These are phyloP conservation scores for Leptinotarsa texana DNA, from an alignment of 1,140 invertebrate genomes.

Conservation along the genomic window DNA sequence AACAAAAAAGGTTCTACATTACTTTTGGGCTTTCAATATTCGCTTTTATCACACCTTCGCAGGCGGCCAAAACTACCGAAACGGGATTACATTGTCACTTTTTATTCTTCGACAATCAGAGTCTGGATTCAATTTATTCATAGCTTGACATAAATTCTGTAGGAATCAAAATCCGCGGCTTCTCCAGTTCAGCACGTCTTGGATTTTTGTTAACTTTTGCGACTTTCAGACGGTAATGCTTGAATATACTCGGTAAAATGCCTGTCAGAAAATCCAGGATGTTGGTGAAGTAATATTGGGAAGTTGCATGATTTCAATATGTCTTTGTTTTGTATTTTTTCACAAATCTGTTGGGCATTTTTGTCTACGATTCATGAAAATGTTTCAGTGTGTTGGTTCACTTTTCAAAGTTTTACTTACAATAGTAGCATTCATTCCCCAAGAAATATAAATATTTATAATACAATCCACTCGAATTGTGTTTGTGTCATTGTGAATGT, in stretches of 20 bases:
- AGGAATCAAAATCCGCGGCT: background rate
- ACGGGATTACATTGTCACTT: background rate
- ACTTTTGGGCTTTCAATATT: background rate
- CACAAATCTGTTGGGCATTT: too few species aligned
- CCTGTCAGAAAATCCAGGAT: too few species aligned
- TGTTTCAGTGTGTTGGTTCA: too few species aligned
- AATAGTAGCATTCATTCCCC: too few species aligned
- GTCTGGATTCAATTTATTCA: background rate
- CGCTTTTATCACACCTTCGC: background rate
- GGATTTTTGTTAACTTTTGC: background rate
- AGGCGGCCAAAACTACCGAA: background rate
- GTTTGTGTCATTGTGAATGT: too few species aligned
- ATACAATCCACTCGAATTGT: too few species aligned
- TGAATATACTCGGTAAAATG: background rate
- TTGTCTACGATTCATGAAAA: too few species aligned
- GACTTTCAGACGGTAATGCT: background rate
- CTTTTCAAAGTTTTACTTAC: too few species aligned
- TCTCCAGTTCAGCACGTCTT: background rate
- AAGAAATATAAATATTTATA: too few species aligned
- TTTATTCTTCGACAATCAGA: background rate
- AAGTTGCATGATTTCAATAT: too few species aligned
- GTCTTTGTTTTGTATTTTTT: too few species aligned
- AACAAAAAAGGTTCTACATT: background rate
- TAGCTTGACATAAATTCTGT: background rate
- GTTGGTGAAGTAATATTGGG: too few species aligned